A percentile compares a stretch with the other conserved stretches of the same genome.
Evolutionary conservation across 2,888 invertebrate species (phyloP).

Genomic region (Tribolium freemani): DNA sequence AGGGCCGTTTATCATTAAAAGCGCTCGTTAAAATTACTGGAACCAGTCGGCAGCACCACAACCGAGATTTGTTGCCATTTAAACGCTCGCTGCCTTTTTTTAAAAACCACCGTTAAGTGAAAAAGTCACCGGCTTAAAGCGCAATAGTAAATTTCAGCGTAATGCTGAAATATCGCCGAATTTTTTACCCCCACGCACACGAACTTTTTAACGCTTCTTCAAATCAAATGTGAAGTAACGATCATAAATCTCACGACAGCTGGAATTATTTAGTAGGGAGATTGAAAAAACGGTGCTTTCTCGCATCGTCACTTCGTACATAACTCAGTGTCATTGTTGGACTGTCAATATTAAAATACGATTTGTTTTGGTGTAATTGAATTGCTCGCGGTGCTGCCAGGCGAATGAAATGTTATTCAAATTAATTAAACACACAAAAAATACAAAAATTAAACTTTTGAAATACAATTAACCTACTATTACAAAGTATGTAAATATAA

Average conservation of each 20-base stretch:
- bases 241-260: conserved; percentile 7
- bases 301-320: background rate
- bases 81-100: conserved; percentile 2
- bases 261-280: background rate
- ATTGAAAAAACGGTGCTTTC: conserved; percentile 18
- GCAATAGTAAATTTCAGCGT: conserved; percentile 23
- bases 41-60: background rate
- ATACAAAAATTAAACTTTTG: background rate
- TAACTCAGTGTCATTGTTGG: conserved; percentile 23
- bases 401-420: background rate
- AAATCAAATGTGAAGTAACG: background rate
- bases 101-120: background rate
- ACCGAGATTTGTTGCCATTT: conserved; percentile 1
- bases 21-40: conserved; percentile 28
- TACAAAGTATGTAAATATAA: too few species aligned
- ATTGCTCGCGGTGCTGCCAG: background rate
- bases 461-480: background rate
- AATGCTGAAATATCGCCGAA: conserved; percentile 18
- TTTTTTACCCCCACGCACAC: background rate
- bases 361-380: conserved; percentile 18
- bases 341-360: conserved; percentile 27
- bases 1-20: conserved; percentile 27
- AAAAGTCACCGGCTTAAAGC: background rate
- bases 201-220: conserved; percentile 19
- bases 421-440: background rate